These are phyloP conservation scores for Papilio helenus DNA, from an alignment of 1,140 invertebrate species.

Conservation along the genomic window DNA sequence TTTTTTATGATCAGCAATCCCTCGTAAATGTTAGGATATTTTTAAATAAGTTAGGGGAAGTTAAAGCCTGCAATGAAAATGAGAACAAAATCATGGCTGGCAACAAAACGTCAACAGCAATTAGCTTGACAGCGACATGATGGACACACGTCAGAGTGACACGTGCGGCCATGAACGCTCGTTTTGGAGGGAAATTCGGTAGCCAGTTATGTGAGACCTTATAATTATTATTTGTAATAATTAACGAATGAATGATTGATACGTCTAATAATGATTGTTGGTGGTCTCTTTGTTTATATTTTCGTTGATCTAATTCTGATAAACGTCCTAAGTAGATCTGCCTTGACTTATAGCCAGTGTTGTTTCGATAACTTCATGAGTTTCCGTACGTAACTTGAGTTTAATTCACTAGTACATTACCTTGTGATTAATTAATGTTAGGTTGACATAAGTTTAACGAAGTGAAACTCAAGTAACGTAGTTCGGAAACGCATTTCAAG, in stretches of 20 bases:
- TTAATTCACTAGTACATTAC: no score
- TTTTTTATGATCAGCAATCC: not conserved
- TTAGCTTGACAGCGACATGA: not conserved
- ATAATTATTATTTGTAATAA: conserved; percentile 5
- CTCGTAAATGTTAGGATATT: not conserved
- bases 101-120: conserved; percentile 8
- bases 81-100: not conserved
- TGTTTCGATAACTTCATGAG: no score
- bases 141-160: conserved; percentile 49
- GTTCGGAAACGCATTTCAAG: no score
- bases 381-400: no score
- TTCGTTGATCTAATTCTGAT: not conserved
- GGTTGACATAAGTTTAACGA: no score
- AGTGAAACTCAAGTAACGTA: no score
- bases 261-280: not conserved
- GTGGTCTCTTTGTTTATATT: not conserved
- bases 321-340: no score
- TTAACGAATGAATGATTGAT: not conserved
- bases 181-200: conserved; percentile 23
- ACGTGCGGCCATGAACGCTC: conserved; percentile 44
- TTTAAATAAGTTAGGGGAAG: not conserved
- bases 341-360: no score
- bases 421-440: no score
- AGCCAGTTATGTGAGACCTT: not conserved
- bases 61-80: not conserved